These are phyloP conservation scores for Agapornis canus DNA, from an alignment of 2,797 vertebrate species.

Conservation along the genomic window DNA sequence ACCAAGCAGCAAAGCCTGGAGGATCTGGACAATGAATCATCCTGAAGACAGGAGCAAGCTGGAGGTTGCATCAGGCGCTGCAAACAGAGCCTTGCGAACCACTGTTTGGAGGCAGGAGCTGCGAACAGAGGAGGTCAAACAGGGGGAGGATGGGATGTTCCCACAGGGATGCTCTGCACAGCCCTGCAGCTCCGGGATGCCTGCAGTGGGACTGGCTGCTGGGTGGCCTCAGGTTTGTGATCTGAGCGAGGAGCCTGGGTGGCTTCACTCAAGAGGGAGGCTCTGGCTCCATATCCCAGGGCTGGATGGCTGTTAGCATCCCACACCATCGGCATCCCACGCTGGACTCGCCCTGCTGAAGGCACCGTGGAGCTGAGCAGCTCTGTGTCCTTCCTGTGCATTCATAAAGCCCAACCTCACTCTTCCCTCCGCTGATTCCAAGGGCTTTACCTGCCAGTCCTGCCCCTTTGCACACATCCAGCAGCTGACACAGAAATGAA, in stretches of 20 bases:
- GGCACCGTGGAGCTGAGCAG: neutral
- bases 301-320: neutral
- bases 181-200: neutral
- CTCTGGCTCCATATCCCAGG: accelerated
- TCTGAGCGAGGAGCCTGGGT: accelerated
- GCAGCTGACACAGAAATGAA: accelerated
- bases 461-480: neutral
- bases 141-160: neutral
- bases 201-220: neutral
- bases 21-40: neutral
- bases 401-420: neutral
- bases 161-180: neutral
- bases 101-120: neutral
- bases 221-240: neutral
- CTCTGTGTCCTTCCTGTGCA: neutral
- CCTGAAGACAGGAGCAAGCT: neutral
- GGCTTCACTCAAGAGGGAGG: neutral
- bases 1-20: neutral
- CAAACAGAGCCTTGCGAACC: neutral
- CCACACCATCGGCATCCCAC: neutral
- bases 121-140: neutral
- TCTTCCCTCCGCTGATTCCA: neutral
- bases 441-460: neutral
- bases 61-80: neutral
- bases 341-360: neutral